These are phyloP conservation scores for Polyploca ridens DNA, from an alignment of 2,888 invertebrate species.

Conservation along the genomic window DNA sequence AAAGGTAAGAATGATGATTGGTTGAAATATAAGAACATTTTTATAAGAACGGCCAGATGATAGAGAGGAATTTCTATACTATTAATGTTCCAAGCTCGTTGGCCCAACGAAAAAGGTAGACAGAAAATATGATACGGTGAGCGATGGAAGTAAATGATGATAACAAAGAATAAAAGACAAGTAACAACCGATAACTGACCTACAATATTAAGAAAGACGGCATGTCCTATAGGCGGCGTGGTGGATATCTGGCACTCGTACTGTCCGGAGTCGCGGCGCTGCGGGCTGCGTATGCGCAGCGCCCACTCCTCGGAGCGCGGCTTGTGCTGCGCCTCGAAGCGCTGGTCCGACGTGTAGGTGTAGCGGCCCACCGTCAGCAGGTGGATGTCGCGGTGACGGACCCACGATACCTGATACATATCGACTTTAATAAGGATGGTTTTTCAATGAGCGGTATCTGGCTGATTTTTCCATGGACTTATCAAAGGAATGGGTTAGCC, in stretches of 20 bases:
- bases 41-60: too few species aligned
- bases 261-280: constrained; percentile 93
- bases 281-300: constrained; percentile 85
- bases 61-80: too few species aligned
- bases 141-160: background rate
- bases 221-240: constrained; percentile 94
- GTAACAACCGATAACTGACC: constrained; percentile 85
- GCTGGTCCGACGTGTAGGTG: constrained; percentile 93
- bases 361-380: constrained; percentile 94
- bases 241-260: constrained; percentile 97
- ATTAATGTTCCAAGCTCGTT: too few species aligned
- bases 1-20: too few species aligned
- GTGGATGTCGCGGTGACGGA: constrained; percentile 95
- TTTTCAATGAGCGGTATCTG: too few species aligned
- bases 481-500: too few species aligned
- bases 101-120: too few species aligned
- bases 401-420: constrained; percentile 92
- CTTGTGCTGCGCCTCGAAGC: constrained; percentile 92
- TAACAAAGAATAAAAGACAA: background rate
- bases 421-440: background rate
- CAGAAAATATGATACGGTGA: too few species aligned
- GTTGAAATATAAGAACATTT: too few species aligned
- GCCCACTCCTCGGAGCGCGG: constrained; percentile 96
- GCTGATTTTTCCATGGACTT: too few species aligned
- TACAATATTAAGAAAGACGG: constrained; percentile 91